Base-by-base conservation (phyloP, 2,797 vertebrate genomes). In the Alfaro cultratus region DNA sequence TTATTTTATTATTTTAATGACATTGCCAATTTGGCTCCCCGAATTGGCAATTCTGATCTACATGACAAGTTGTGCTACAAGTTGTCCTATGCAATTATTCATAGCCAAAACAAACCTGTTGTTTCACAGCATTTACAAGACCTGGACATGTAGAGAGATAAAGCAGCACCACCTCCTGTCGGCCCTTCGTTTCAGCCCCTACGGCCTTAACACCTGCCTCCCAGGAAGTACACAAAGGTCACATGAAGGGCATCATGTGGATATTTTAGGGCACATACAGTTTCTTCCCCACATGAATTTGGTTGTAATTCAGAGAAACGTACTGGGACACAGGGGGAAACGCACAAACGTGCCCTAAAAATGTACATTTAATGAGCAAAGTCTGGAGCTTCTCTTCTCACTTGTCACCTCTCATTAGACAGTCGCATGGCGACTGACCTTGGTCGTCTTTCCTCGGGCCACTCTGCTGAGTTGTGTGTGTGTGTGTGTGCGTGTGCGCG, bases 351-450 rank as follows among this genome's bases (percentile, higher is more conserved):
- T 79, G 79, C 86, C 76, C 76, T 82, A 89, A 93, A 95, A 94
- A 93, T 93, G 83, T 82, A 90, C 89, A 87, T 95, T 94, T 94
- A 94, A 95, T 95, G 91, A 87, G 80, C 89, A 83, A 92, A 92
- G 93, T 96, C 90, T 91, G 90, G 83, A 88, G 89, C 83, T 83
- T 84, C 90, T 94, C 90, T 94, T 94, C 95, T 95, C 94, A 95
- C 95, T 94, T 96, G 96, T 96, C 96, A 96, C 92, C 94, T 96
- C 90, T 93, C 92, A 95, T 96, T 96, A 96, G 93, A 91, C 86
- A 86, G 92, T 86, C 34, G 87, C 88, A 78, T 49, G 84, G 88
- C 78, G 78, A 89, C 88, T 95, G 96, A 96, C 95, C 96, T 96
- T 96, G 96, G 84, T 92, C 84, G 91, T 94, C 94, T 94, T 92